Conservation (phyloP, 2,888 invertebrate species). For the Drosophila ochracea region DNA sequence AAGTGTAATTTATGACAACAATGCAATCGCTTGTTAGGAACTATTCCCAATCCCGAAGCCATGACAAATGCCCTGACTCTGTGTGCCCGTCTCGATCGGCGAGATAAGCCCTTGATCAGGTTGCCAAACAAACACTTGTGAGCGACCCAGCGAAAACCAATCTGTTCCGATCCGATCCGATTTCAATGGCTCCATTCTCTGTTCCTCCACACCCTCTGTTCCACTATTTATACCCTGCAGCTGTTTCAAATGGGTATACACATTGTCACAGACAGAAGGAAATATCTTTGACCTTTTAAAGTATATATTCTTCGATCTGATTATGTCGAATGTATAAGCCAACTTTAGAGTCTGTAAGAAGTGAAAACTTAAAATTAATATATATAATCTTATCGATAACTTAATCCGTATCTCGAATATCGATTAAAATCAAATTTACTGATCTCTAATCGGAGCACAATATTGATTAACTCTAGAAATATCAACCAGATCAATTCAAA, state of each 20-base stretch:
- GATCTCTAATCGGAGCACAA: neutral
- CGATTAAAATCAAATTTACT: neutral
- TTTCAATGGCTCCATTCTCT: neutral
- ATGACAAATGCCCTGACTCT: constrained; percentile 69
- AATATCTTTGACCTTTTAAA: neutral
- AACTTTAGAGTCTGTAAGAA: neutral
- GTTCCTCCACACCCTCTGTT: neutral
- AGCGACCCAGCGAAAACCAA: constrained; percentile 1
- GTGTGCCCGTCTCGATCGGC: constrained; percentile 60
- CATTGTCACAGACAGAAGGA: neutral
- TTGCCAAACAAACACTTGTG: constrained; percentile 73
- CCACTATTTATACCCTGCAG: neutral
- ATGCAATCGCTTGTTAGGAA: constrained; percentile 46
- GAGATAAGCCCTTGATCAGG: constrained; percentile 79
- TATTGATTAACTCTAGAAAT: neutral
- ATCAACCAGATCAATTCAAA: neutral
- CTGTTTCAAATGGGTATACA: neutral
- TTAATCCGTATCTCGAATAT: neutral
- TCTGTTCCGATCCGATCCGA: neutral
- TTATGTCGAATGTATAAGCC: neutral
- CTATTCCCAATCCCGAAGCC: constrained; percentile 47
- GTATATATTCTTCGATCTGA: neutral
- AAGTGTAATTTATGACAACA: constrained; percentile 80
- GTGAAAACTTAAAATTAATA: neutral
- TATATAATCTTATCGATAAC: neutral